Percentiles rank a stretch among this genome's conserved stretches.
Conservation (phyloP, 2,113 vertebrate genomes). For the Gymnocephalus cernua region DNA sequence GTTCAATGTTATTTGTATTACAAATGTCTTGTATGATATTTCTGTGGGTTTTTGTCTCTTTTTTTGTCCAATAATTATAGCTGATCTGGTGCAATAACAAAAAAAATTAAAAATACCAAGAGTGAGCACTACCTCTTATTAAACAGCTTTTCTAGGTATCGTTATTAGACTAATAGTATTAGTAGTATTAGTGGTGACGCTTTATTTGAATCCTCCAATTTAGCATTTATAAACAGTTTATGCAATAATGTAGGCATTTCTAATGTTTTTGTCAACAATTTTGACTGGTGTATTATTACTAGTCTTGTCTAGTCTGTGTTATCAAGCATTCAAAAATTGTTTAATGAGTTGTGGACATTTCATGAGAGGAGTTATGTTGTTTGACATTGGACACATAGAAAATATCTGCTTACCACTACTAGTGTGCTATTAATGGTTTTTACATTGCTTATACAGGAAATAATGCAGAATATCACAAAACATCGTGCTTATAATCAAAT, state of each 20-base stretch:
- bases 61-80: background rate
- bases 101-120: background rate
- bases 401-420: background rate
- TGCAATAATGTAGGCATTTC: background rate
- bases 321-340: background rate
- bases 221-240: background rate
- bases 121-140: background rate
- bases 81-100: background rate
- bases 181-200: background rate
- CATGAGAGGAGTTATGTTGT: background rate
- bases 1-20: conserved; percentile 15
- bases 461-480: too few relatives aligned
- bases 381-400: background rate
- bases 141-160: background rate
- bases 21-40: conserved; percentile 40
- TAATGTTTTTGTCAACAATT: background rate
- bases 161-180: background rate
- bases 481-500: too few relatives aligned
- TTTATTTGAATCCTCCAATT: background rate
- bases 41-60: background rate
- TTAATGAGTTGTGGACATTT: background rate
- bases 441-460: too few relatives aligned
- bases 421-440: background rate
- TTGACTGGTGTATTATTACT: background rate
- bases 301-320: background rate